These are phyloP conservation scores for Dolichotis patagonum DNA, from an alignment of 2,113 vertebrate species.

Conservation along the genomic window DNA sequence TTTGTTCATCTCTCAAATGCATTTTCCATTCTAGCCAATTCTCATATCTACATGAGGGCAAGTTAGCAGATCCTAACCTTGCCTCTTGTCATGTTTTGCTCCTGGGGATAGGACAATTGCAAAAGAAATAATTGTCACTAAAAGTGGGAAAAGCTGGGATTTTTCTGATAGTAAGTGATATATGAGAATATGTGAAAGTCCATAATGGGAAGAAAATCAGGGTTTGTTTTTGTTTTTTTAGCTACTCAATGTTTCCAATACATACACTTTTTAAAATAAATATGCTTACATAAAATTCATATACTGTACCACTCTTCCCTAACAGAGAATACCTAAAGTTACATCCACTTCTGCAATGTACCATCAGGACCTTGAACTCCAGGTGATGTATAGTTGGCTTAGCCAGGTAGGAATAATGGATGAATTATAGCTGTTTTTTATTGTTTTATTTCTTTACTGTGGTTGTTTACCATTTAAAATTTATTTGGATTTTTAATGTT, in stretches of 20 bases:
- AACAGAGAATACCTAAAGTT: neutral
- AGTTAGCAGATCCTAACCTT: neutral
- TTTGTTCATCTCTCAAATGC: neutral
- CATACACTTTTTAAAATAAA: neutral
- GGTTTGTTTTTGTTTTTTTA: neutral
- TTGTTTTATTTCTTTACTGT: neutral
- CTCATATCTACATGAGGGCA: neutral
- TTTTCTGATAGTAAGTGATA: neutral
- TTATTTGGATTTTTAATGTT: constrained; percentile 14
- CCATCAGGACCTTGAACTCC: neutral
- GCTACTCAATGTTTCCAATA: neutral
- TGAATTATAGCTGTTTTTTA: constrained; percentile 6
- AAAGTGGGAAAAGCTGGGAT: neutral
- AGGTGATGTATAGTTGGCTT: neutral
- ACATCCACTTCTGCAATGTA: neutral
- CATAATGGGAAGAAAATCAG: neutral
- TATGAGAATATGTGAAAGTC: neutral
- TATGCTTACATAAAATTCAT: neutral
- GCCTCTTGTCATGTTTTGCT: neutral
- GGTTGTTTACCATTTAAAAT: neutral
- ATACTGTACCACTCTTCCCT: neutral
- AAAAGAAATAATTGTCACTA: neutral
- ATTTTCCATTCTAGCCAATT: neutral
- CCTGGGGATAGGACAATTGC: neutral
- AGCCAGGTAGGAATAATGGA: neutral